Evolutionary conservation across 2,113 vertebrate species (phyloP), one percentile per base, ranked within the genome.

Genomic region (Macquaria australasica): DNA sequence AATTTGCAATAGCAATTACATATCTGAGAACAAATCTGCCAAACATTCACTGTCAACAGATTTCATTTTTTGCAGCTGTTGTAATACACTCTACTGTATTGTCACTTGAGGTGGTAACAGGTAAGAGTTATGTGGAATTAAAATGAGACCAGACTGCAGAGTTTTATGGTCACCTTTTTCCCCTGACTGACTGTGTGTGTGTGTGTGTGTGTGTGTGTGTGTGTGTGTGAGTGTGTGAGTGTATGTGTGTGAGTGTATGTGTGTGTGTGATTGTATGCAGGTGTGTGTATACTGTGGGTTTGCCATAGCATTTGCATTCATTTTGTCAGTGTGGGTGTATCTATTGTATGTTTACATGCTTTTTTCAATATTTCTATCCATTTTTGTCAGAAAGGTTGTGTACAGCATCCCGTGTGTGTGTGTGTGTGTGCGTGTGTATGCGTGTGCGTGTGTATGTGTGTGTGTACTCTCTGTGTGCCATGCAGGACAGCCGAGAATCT

Each of bases 401-500:
- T 9, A 6, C 31, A 39, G 74, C 23, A 14, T 53, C 53, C 25
- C 1, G 2, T 39, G 37, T 63, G 53, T 66, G n/a, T 43, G 11
- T 43, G 2, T 43, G 5, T 43, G 43, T 43, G 39, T 39, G 48
- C 2, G 28, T 39, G 48, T 78, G 10, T 43, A 10, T 43, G 39
- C 8, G 48, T 78, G 67, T 37, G 28, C 2, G 28, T 39, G 48
- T 78, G 10, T 43, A 10, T 43, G 39, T 39, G 48, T 78, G 67
- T 31, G 16, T 31, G 0, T 37, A 14, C 20, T 62, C 20, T 14
- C 50, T 66, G 60, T 18, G 55, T 14, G 25, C 43, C 5, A 31
- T 66, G 31, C 48, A 74, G 63, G 77, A 28, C 69, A 62, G 67
- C 41, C 1, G 8, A 69, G 56, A 74, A 82, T 82, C 71, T 82